A percentile compares a stretch with the other conserved stretches of the same genome.
Evolutionary conservation across 2,888 invertebrate genomes (phyloP).

Genomic region (Ornithoptera priamus): DNA sequence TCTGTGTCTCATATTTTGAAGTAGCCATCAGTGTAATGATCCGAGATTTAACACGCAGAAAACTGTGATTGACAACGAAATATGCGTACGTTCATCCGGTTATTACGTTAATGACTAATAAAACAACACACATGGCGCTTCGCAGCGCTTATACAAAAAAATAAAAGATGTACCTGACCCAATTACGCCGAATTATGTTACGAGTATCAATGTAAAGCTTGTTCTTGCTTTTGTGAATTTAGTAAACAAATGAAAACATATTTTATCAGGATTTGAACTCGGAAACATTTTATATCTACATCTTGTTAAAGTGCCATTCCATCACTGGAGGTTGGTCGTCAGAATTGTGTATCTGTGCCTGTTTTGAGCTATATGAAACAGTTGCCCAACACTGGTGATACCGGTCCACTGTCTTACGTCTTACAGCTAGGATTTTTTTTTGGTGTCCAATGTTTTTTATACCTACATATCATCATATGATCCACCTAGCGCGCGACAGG

Average conservation of each 20-base stretch:
- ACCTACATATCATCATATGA: too few relatives aligned
- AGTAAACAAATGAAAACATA: neutral
- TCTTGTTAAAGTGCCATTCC: too few relatives aligned
- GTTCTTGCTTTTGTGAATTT: slow-evolving; percentile 15
- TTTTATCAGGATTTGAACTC: neutral
- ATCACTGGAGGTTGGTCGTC: too few relatives aligned
- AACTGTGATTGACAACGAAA: slow-evolving; percentile 19
- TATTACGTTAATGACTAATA: slow-evolving; percentile 64
- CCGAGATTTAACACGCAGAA: neutral
- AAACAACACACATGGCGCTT: slow-evolving; percentile 43
- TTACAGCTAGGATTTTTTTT: too few relatives aligned
- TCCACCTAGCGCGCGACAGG: too few relatives aligned
- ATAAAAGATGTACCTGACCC: slow-evolving; percentile 63
- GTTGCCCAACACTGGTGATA: too few relatives aligned
- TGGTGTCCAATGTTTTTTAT: too few relatives aligned
- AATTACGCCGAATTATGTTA: slow-evolving; percentile 42
- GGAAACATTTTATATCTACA: neutral
- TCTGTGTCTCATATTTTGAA: too few relatives aligned
- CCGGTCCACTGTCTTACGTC: too few relatives aligned
- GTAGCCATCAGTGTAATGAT: too few relatives aligned
- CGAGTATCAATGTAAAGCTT: slow-evolving; percentile 25
- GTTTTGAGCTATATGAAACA: too few relatives aligned
- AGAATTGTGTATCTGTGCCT: too few relatives aligned
- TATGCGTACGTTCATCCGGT: slow-evolving; percentile 40
- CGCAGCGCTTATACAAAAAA: slow-evolving; percentile 44